A percentile compares a stretch with the other conserved stretches of the same genome.
These are phyloP conservation scores for Echinops telfairi DNA, from an alignment of 2,113 vertebrate species.

Conservation along the genomic window DNA sequence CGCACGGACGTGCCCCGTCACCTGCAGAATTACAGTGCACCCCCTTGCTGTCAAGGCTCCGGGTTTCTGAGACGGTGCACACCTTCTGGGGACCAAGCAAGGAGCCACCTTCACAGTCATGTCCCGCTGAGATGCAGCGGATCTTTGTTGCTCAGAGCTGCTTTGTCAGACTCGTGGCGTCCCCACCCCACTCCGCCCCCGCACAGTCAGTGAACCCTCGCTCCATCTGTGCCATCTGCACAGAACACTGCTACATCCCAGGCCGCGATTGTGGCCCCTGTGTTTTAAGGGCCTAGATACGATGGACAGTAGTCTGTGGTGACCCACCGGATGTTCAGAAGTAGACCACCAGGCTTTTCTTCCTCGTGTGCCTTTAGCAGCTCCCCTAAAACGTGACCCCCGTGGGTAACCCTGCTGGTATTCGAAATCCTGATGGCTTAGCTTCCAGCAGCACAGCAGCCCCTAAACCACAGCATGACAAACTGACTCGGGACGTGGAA, in stretches of 20 bases:
- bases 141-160: neutral
- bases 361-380: neutral
- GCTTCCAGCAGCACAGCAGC: neutral
- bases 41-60: neutral
- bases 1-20: conserved; percentile 44
- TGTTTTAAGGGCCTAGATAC: neutral
- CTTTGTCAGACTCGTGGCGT: neutral
- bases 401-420: neutral
- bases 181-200: too few species aligned
- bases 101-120: neutral
- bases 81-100: neutral
- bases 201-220: neutral
- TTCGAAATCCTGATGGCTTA: neutral
- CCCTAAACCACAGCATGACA: too few species aligned
- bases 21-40: neutral
- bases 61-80: neutral
- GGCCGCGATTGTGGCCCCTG: neutral
- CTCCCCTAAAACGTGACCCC: neutral
- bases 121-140: neutral
- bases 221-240: neutral
- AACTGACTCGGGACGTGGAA: too few species aligned
- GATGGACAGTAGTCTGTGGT: neutral
- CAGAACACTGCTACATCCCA: neutral
- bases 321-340: neutral
- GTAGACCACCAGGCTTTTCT: neutral